Evolutionary conservation across 2,888 invertebrate species (phyloP).

Genomic region (Lithophane semibrunnea): DNA sequence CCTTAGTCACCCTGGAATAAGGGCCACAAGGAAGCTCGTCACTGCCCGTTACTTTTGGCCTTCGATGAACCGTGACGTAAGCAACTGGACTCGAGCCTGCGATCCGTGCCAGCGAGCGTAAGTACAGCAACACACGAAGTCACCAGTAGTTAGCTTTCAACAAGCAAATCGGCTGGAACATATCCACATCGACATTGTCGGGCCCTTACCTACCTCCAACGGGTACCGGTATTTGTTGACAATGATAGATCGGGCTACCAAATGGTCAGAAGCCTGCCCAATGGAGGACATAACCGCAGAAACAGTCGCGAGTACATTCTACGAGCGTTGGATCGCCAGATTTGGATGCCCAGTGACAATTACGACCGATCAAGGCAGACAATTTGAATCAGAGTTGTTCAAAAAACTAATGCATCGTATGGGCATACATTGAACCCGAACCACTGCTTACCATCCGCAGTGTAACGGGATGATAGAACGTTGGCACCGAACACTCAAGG

Average conservation of each 20-base stretch:
- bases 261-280: slow-evolving; percentile 1
- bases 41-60: background rate
- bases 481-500: slow-evolving; percentile 13
- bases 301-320: background rate
- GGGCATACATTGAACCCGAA: slow-evolving; percentile 11
- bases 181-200: too few species aligned
- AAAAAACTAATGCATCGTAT: slow-evolving; percentile 10
- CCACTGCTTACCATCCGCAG: slow-evolving; percentile 24
- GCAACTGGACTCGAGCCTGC: background rate
- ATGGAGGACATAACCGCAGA: slow-evolving; percentile 17
- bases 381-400: background rate
- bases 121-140: background rate
- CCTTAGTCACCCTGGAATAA: too few species aligned
- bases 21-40: too few species aligned
- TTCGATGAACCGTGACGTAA: background rate
- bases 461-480: slow-evolving; percentile 16
- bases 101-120: background rate
- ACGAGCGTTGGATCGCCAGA: slow-evolving; percentile 11
- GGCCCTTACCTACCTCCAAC: too few species aligned
- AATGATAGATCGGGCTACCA: too few species aligned
- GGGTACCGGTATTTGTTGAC: too few species aligned
- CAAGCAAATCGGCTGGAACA: too few species aligned
- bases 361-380: too few species aligned
- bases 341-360: slow-evolving; percentile 16
- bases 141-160: too few species aligned